phyloP scores from a whole-genome alignment of 2,113 vertebrate species.

The Sebastes fasciatus region DNA sequence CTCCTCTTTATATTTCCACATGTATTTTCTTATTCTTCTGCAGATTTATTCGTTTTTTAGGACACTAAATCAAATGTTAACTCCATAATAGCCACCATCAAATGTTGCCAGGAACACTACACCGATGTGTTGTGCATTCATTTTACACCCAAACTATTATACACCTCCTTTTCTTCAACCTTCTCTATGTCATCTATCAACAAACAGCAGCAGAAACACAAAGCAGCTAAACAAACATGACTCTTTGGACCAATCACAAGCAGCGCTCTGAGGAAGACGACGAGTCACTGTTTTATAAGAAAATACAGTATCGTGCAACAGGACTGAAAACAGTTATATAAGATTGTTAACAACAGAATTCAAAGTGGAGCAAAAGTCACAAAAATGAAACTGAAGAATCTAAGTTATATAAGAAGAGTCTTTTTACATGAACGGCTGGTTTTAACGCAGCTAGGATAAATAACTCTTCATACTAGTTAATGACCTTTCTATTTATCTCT shows the following conservation, averaged over 20 bases:
- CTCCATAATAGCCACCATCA: too few relatives aligned
- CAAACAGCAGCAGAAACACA: neutral
- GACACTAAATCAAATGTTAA: too few relatives aligned
- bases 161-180: neutral
- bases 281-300: neutral
- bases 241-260: neutral
- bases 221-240: neutral
- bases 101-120: too few relatives aligned
- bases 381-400: neutral
- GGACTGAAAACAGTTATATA: slow-evolving; percentile 7
- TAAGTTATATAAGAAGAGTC: slow-evolving; percentile 3
- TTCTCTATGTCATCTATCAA: neutral
- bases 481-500: slow-evolving; percentile 36
- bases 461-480: neutral
- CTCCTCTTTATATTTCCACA: too few relatives aligned
- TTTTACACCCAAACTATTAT: too few relatives aligned
- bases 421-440: neutral
- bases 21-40: too few relatives aligned
- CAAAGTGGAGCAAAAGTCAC: slow-evolving; percentile 1
- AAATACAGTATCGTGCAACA: neutral
- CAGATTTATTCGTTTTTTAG: too few relatives aligned
- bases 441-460: slow-evolving; percentile 1
- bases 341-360: neutral
- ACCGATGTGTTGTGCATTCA: too few relatives aligned
- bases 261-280: neutral